These are phyloP conservation scores for Troilus luridus DNA, from an alignment of 2,888 invertebrate genomes.

Conservation along the genomic window DNA sequence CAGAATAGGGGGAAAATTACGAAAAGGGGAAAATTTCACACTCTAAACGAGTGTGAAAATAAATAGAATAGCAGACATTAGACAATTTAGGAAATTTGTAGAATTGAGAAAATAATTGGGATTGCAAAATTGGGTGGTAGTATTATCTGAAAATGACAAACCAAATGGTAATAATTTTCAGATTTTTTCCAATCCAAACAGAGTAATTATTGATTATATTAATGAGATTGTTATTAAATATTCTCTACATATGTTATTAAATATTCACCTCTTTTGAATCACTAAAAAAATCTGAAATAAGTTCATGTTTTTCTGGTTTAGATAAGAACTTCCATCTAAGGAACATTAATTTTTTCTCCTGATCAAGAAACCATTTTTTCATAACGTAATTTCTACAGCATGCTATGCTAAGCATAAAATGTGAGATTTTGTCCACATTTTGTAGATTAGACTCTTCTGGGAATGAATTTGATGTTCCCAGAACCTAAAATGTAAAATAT, in stretches of 20 bases:
- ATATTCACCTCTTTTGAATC: slow-evolving; percentile 54
- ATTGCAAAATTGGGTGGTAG: no score
- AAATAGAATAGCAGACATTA: no score
- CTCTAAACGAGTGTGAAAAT: no score
- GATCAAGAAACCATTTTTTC: slow-evolving; percentile 61
- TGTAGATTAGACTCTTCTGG: slow-evolving; percentile 53
- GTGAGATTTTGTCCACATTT: slow-evolving; percentile 56
- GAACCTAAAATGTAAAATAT: background rate
- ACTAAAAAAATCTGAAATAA: slow-evolving; percentile 30
- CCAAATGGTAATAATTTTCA: no score
- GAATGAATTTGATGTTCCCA: slow-evolving; percentile 50
- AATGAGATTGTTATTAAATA: no score
- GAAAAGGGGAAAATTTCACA: no score
- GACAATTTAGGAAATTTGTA: no score
- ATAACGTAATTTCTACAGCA: slow-evolving; percentile 57
- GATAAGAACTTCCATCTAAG: slow-evolving; percentile 60
- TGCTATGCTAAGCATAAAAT: slow-evolving; percentile 57
- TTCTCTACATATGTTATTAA: background rate
- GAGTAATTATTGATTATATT: no score
- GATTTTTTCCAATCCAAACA: no score
- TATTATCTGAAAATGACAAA: no score
- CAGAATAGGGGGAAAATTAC: no score
- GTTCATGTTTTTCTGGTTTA: slow-evolving; percentile 50
- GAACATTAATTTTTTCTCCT: slow-evolving; percentile 61
- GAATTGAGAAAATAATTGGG: no score